phyloP scores from a whole-genome alignment of 2,797 vertebrate species.

The Pseudochirops corinnae region DNA sequence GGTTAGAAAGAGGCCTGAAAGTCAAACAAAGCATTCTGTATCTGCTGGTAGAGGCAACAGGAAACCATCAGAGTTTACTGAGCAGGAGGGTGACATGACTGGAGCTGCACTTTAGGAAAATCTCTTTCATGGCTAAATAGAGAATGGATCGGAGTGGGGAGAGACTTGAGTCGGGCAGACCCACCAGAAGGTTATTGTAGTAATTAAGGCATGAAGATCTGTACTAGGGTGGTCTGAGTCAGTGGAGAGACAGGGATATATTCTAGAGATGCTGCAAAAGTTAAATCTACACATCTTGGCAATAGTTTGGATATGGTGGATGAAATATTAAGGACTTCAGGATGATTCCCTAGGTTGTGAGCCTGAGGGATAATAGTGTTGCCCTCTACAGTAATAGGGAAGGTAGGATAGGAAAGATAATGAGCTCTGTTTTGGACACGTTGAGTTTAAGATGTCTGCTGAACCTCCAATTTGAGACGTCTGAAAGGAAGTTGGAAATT shows the following conservation, averaged over 20 bases:
- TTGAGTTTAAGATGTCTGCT: not conserved
- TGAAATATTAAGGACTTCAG: not conserved
- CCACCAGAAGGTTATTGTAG: not conserved
- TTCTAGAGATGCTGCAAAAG: not conserved
- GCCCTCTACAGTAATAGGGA: not conserved
- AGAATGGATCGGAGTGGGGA: not conserved
- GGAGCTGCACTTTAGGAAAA: not conserved
- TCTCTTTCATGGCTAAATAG: not conserved
- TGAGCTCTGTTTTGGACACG: not conserved
- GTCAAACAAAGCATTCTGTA: not conserved
- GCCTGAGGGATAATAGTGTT: no score
- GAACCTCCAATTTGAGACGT: not conserved
- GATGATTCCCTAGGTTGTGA: not conserved
- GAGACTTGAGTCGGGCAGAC: not conserved
- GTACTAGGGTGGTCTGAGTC: not conserved
- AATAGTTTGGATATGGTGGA: not conserved
- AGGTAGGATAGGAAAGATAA: not conserved
- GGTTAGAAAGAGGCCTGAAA: not conserved
- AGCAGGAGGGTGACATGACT: not conserved
- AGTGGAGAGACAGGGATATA: not conserved
- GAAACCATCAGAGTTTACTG: not conserved
- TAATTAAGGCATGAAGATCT: not conserved
- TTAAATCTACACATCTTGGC: not conserved
- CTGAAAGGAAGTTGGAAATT: not conserved
- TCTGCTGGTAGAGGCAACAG: not conserved